These are phyloP conservation scores for Pocillopora meandrina DNA, from an alignment of 92 coral and sea anemone genomes.

Conservation along the genomic window DNA sequence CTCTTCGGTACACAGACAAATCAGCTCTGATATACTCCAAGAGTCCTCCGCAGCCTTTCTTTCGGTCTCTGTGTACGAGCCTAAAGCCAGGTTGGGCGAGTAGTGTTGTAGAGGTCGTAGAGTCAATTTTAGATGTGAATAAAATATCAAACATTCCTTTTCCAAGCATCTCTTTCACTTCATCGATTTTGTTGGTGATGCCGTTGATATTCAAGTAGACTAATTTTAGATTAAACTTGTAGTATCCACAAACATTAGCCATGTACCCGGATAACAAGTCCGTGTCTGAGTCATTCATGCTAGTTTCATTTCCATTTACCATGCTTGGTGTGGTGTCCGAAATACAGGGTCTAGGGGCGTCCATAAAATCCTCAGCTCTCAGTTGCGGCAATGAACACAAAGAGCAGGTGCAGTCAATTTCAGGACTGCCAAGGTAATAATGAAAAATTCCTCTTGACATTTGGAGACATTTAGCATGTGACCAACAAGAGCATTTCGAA, in stretches of 20 bases:
- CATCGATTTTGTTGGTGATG: constrained; percentile 43
- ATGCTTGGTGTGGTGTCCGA: constrained; percentile 32
- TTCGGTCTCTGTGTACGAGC: constrained; percentile 30
- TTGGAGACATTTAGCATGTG: constrained; percentile 44
- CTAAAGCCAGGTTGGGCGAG: constrained; percentile 37
- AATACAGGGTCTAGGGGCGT: constrained; percentile 30
- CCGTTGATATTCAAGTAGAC: constrained; percentile 54
- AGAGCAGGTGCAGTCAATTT: constrained; percentile 27
- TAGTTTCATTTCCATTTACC: constrained; percentile 9
- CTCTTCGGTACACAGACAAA: constrained; percentile 46
- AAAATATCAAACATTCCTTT: constrained; percentile 36
- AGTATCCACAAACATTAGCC: constrained; percentile 35
- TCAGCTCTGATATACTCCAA: constrained; percentile 31
- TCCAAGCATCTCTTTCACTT: constrained; percentile 49
- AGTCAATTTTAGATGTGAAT: constrained; percentile 47
- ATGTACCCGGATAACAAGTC: constrained; percentile 36
- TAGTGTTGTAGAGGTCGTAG: constrained; percentile 10
- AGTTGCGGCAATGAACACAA: constrained; percentile 40
- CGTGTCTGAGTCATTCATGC: constrained; percentile 15
- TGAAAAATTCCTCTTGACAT: constrained; percentile 38
- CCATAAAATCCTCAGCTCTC: constrained; percentile 39
- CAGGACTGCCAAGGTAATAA: constrained; percentile 34
- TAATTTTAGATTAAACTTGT: constrained; percentile 49
- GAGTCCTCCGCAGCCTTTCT: constrained; percentile 52
- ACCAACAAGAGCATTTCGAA: constrained; percentile 33